Evolutionary conservation across 2,797 vertebrate genomes (phyloP).

Genomic region (Lutra lutra): DNA sequence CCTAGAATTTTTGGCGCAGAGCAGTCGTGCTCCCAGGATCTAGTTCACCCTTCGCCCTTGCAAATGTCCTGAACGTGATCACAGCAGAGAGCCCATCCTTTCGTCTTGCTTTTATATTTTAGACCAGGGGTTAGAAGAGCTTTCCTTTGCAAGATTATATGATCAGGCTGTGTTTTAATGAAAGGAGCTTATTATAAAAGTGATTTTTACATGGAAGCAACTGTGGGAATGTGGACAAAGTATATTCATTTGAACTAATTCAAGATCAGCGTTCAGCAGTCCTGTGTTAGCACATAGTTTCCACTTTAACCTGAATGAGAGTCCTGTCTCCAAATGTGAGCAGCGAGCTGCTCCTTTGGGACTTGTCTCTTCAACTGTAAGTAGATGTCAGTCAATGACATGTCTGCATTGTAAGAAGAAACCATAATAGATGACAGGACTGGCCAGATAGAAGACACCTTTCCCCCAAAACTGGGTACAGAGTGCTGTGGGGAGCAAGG

Average conservation of each 20-base stretch:
- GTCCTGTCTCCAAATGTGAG: not conserved
- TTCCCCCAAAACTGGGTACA: too few species aligned
- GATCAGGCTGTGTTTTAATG: not conserved
- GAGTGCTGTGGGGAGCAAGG: not conserved
- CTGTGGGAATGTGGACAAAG: not conserved
- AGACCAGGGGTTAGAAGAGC: not conserved
- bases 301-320: not conserved
- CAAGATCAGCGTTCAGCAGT: too few species aligned
- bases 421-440: not conserved
- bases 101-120: not conserved
- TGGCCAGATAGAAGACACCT: not conserved
- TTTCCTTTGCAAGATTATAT: not conserved
- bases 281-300: not conserved
- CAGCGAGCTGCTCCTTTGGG: not conserved
- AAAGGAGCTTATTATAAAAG: not conserved
- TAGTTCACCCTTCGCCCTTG: not conserved
- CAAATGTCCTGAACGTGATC: not conserved
- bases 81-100: not conserved
- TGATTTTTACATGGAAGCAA: not conserved
- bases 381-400: not conserved
- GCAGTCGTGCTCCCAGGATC: not conserved
- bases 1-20: too few species aligned
- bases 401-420: not conserved
- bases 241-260: too few species aligned
- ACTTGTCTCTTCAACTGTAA: not conserved